Conservation (phyloP, 1,140 invertebrate genomes). For the Globodera ellingtonae region DNA sequence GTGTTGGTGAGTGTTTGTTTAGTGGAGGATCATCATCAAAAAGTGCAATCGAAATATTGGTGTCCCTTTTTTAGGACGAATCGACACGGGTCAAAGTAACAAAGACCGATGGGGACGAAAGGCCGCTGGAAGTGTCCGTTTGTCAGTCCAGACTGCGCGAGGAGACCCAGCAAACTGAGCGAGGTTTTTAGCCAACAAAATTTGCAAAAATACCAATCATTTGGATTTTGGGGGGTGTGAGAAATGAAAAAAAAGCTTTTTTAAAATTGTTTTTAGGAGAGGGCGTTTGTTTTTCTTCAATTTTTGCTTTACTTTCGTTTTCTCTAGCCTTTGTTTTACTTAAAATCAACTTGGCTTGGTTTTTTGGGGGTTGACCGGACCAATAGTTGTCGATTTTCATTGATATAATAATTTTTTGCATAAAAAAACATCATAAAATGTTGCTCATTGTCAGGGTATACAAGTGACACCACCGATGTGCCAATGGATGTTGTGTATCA, state of each 20-base stretch:
- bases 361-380: too few relatives aligned
- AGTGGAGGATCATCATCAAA: not conserved
- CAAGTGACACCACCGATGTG: constrained; percentile 47
- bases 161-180: not conserved
- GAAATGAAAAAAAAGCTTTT: too few relatives aligned
- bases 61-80: constrained; percentile 31
- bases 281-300: too few relatives aligned
- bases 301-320: too few relatives aligned
- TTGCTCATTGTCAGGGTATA: constrained; percentile 39
- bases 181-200: not conserved
- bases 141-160: constrained; percentile 28
- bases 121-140: constrained; percentile 50
- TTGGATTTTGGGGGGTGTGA: too few relatives aligned
- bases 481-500: constrained; percentile 39
- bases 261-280: too few relatives aligned
- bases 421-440: not conserved
- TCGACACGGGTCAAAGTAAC: constrained; percentile 53
- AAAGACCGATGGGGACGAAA: constrained; percentile 38
- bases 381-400: too few relatives aligned
- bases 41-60: not conserved
- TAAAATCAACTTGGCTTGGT: too few relatives aligned
- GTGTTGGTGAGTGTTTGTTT: constrained; percentile 24
- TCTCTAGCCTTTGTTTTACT: too few relatives aligned
- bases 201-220: too few relatives aligned
- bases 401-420: not conserved